Percentiles rank a stretch among this genome's conserved stretches.
Evolutionary conservation across 2,888 invertebrate species (phyloP).

Genomic region (Heliconius hortense): DNA sequence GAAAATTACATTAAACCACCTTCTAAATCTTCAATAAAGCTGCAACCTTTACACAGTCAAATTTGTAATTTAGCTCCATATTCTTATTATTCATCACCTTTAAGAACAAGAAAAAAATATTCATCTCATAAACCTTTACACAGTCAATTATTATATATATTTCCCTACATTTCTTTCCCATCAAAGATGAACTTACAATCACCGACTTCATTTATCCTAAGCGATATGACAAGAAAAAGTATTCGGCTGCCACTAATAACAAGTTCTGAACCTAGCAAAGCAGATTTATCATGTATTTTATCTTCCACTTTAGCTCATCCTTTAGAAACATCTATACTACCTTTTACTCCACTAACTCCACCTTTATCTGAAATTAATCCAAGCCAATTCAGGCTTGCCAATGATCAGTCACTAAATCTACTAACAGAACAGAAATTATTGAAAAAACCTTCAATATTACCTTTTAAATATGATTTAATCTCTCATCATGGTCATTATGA

Average conservation of each 20-base stretch:
- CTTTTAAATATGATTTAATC: not conserved
- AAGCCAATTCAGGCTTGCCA: not conserved
- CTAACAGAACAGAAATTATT: not conserved
- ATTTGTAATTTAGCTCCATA: not conserved
- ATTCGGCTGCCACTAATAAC: not conserved
- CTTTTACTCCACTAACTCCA: not conserved
- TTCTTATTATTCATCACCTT: not conserved
- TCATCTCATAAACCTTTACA: not conserved
- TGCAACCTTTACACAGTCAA: not conserved
- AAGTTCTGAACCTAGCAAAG: not conserved
- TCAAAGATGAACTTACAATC: not conserved
- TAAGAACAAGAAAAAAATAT: not conserved
- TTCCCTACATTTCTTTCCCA: not conserved
- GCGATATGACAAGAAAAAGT: not conserved
- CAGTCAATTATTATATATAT: too few relatives aligned
- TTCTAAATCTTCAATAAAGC: not conserved
- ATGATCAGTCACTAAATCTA: not conserved
- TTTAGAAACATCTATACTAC: not conserved
- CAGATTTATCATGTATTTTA: not conserved
- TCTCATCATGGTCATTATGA: not conserved
- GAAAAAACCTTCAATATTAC: not conserved
- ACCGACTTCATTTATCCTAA: not conserved
- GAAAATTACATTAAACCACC: not conserved
- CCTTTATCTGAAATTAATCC: not conserved
- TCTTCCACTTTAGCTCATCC: not conserved